A percentile compares a stretch with the other conserved stretches of the same genome.
Evolutionary conservation across 2,113 vertebrate genomes (phyloP).

Genomic region (Hymenochirus boettgeri): DNA sequence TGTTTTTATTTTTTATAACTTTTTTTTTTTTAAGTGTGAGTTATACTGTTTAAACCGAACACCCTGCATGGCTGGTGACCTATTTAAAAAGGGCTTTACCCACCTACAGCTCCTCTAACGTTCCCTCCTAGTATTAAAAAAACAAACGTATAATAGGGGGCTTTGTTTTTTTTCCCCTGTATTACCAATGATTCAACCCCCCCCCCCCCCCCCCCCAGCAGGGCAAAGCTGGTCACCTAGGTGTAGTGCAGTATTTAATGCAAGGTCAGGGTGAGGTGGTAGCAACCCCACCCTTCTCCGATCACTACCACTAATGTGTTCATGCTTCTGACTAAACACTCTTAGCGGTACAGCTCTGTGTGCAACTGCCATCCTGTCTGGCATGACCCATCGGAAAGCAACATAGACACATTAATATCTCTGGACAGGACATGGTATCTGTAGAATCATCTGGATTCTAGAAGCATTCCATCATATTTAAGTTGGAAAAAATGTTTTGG

Average conservation of each 20-base stretch:
- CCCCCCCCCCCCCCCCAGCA: not conserved
- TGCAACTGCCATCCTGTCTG: constrained; percentile 37
- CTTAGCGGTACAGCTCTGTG: constrained; percentile 24
- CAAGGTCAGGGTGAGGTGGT: not conserved
- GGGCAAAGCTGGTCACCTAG: not conserved
- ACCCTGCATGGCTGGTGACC: constrained; percentile 24
- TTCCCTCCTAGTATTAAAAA: no score
- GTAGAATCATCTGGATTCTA: constrained; percentile 44
- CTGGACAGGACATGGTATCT: constrained; percentile 37
- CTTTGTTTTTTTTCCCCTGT: not conserved
- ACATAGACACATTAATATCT: constrained; percentile 43
- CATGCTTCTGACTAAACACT: constrained; percentile 21
- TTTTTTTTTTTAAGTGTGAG: constrained; percentile 14
- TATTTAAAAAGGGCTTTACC: not conserved
- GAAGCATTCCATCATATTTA: constrained; percentile 76
- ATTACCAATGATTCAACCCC: no score
- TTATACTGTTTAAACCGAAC: constrained; percentile 2
- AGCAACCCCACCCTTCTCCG: not conserved
- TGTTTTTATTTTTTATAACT: constrained; percentile 7
- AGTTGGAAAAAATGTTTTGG: constrained; percentile 80
- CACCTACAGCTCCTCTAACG: not conserved
- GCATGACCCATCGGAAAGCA: constrained; percentile 41
- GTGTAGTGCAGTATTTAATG: constrained; percentile 29
- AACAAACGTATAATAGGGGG: no score
- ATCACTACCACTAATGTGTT: constrained; percentile 28